Percentiles rank a stretch among this genome's conserved stretches.
phyloP scores from a whole-genome alignment of 2,888 invertebrate species.

The Cerastis rubricosa region DNA sequence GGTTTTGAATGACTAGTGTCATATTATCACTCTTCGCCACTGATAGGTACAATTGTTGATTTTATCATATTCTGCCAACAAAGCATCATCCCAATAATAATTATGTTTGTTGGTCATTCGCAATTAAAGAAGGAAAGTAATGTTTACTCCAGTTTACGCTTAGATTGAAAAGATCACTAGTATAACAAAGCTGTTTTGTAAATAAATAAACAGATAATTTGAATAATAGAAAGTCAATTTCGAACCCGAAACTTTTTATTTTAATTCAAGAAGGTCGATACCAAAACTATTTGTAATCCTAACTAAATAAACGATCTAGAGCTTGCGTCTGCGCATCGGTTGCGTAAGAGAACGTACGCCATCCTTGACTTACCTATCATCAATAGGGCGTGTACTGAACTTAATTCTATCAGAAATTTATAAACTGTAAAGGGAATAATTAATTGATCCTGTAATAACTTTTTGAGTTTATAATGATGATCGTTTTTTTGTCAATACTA shows the following conservation, averaged over 20 bases:
- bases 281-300: slow-evolving; percentile 27
- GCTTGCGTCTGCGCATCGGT: slow-evolving; percentile 53
- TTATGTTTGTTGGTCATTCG: no score
- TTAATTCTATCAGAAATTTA: slow-evolving; percentile 36
- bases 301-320: slow-evolving; percentile 51
- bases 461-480: not conserved
- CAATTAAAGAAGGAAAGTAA: not conserved
- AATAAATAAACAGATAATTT: not conserved
- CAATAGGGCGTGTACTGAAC: slow-evolving; percentile 52
- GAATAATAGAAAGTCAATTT: not conserved
- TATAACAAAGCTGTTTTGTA: not conserved
- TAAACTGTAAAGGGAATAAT: slow-evolving; percentile 2
- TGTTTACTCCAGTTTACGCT: not conserved
- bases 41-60: rapidly evolving
- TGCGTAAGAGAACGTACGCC: slow-evolving; percentile 59
- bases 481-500: no score
- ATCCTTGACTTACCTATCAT: slow-evolving; percentile 62
- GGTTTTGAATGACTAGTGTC: not conserved
- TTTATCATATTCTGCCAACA: not conserved
- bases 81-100: not conserved
- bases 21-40: not conserved
- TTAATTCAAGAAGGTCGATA: not conserved
- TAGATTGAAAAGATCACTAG: not conserved
- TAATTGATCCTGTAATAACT: not conserved
- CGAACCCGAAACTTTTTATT: slow-evolving; percentile 3